Evolutionary conservation across 2,113 vertebrate genomes (phyloP).

Genomic region (Chloropsis cyanopogon): DNA sequence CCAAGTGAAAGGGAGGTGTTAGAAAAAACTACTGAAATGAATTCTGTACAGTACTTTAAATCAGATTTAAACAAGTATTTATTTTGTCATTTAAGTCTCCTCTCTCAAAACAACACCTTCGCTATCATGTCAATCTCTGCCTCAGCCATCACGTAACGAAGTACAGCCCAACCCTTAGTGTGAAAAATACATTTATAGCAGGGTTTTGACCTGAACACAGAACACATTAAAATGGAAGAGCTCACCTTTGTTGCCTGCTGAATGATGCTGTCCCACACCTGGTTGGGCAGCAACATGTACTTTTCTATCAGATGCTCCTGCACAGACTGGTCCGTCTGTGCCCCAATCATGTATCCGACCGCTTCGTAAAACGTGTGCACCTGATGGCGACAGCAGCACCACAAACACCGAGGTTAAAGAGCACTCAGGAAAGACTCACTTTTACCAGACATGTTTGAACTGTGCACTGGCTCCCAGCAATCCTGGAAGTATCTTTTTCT

Average conservation of each 20-base stretch:
- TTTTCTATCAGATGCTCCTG: constrained; percentile 99
- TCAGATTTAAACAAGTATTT: not conserved
- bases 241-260: constrained; percentile 98
- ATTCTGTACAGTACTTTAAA: not conserved
- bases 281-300: constrained; percentile 98
- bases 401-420: not conserved
- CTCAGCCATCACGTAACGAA: not conserved
- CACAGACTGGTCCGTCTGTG: constrained; percentile 95
- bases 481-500: not conserved
- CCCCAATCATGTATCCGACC: constrained; percentile 98
- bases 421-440: not conserved
- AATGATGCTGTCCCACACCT: constrained; percentile 99
- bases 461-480: not conserved
- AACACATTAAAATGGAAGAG: not conserved
- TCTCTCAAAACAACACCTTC: not conserved
- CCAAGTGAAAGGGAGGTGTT: not conserved
- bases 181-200: not conserved
- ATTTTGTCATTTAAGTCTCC: not conserved
- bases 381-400: constrained; percentile 65
- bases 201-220: not conserved
- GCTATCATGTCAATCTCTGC: not conserved
- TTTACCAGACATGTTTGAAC: not conserved
- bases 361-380: constrained; percentile 98
- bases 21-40: not conserved
- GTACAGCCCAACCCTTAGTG: not conserved